A percentile compares a stretch with the other conserved stretches of the same genome.
phyloP scores from a whole-genome alignment of 2,113 vertebrate species.

The Prinia subflava region DNA sequence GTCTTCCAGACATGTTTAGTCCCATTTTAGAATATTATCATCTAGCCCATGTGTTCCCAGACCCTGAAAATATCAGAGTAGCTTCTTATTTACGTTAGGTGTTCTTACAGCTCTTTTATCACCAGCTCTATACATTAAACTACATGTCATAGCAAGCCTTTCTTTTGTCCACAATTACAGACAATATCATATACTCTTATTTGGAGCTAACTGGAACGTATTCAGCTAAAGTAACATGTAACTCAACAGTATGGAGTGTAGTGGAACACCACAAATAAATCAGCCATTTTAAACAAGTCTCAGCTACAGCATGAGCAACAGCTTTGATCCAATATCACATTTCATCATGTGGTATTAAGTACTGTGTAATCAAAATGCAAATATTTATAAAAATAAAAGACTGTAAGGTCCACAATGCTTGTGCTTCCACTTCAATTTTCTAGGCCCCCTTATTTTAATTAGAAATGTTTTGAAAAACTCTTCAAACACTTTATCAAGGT shows the following conservation, averaged over 20 bases:
- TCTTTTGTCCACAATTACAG: background rate
- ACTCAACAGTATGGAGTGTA: background rate
- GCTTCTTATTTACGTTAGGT: background rate
- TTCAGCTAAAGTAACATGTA: background rate
- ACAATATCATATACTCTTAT: background rate
- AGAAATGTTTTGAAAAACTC: conserved; percentile 63
- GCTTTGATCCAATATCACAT: conserved; percentile 58
- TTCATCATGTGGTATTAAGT: conserved; percentile 57
- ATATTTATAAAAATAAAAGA: conserved; percentile 69
- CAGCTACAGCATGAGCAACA: background rate
- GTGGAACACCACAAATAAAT: background rate
- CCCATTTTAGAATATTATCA: background rate
- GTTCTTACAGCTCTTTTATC: background rate
- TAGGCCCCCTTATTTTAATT: conserved; percentile 43
- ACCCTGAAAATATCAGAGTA: background rate
- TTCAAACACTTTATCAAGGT: conserved; percentile 47
- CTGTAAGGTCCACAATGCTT: background rate
- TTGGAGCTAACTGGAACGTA: background rate
- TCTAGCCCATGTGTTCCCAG: background rate
- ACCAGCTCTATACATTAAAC: background rate
- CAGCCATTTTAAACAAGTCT: conserved; percentile 11
- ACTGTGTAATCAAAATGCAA: conserved; percentile 62
- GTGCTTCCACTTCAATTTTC: conserved; percentile 57
- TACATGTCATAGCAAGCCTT: background rate
- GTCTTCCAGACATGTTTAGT: background rate